Evolutionary conservation across 2,888 invertebrate species (phyloP), one percentile per base, ranked within the genome.

Genomic region (Trissoscelio sp.): DNA sequence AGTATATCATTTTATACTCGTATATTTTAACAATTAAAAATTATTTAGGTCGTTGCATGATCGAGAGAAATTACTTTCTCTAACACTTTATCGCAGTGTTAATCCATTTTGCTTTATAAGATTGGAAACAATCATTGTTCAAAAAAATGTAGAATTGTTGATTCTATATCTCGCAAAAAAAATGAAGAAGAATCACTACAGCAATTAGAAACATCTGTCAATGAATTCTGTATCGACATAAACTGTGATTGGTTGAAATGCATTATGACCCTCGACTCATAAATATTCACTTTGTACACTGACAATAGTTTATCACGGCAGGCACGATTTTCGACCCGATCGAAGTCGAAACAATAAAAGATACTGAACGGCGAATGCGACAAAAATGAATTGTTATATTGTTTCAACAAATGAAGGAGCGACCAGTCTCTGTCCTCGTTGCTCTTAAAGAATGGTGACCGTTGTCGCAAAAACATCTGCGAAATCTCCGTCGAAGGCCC

Each of bases 381-480:
- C 88, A 88, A 89, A 89, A 90, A 90, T 89, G 88, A 90, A 90
- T 90, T 88, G 89, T 90, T 89, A 88, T 88, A 90, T 89, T 88
- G 88, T 90, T 88, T 90, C 86, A 90, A 90, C 89, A 90, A 90
- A 90, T 89, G 90, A 90, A 89, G 87, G 86, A 79, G 85, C 86
- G 84, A 82, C 84, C 83, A 83, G 81, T 84, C 86, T 80, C 73
- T 79, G 77, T 55, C 83, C 69, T 37, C 9, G 24, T 62, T 31
- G 58, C 62, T 60, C 73, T 46, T 28, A 57, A 53, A 55, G 46
- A 51, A 57, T 60, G 53, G 53, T 24, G 42, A 39, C 62, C 7
- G 37, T 57, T 24, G 39, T 48, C 48, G 67, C 46, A 46, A 55
- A 74, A 64, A 66, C 53, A 69, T 28, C 64, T 57, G 37, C 58